Evolutionary conservation across 2,113 vertebrate species (phyloP).

Genomic region (Nothobranchius furzeri): DNA sequence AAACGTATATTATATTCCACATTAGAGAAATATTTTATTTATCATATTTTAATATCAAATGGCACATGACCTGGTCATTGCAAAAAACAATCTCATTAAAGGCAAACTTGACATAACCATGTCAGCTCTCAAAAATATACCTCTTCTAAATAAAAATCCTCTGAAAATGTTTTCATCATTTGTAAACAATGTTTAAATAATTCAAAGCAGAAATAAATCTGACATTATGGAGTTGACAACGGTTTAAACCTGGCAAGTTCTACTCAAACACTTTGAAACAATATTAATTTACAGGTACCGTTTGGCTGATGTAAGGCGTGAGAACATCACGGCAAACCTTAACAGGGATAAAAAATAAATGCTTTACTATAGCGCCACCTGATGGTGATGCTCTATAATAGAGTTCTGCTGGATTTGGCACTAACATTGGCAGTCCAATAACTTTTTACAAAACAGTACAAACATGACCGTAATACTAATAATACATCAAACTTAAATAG

Average conservation of each 20-base stretch:
- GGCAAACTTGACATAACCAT: slow-evolving; percentile 1
- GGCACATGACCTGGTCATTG: not conserved
- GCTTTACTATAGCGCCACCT: slow-evolving; percentile 57
- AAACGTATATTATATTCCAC: too few relatives aligned
- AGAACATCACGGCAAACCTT: not conserved
- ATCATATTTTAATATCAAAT: not conserved
- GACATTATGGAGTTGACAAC: not conserved
- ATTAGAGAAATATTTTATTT: too few relatives aligned
- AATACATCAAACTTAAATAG: too few relatives aligned
- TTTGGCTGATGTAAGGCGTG: slow-evolving; percentile 2
- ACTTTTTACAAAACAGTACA: slow-evolving; percentile 22
- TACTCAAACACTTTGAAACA: not conserved
- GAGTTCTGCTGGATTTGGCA: slow-evolving; percentile 17
- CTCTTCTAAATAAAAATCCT: not conserved
- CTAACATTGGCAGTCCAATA: not conserved
- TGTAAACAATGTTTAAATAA: slow-evolving; percentile 8
- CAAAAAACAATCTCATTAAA: slow-evolving; percentile 13
- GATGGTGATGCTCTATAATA: slow-evolving; percentile 30
- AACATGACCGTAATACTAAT: not conserved
- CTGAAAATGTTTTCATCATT: not conserved
- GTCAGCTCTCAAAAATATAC: slow-evolving; percentile 20
- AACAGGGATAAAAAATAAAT: slow-evolving; percentile 1
- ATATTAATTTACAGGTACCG: not conserved
- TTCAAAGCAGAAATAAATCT: not conserved
- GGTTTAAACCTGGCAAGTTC: not conserved